Base-by-base conservation (phyloP, 2,113 vertebrate species). In the Euleptes europaea region DNA sequence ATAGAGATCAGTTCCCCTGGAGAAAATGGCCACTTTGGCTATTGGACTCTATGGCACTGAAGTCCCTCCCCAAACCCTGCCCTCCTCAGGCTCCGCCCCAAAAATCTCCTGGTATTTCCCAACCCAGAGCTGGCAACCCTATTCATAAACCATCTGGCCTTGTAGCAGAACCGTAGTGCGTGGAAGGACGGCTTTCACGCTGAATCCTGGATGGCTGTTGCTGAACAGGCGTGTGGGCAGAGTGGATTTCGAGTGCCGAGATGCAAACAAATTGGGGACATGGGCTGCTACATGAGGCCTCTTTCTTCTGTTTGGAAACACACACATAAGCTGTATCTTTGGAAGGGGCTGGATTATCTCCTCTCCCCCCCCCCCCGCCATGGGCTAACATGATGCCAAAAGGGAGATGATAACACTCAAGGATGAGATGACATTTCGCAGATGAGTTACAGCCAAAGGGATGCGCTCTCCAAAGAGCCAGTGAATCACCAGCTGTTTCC, bases 321-420 rank as follows among this genome's bases (percentile, higher is more conserved):
- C 57, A 38, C 70, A 51, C 13, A 26, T 3, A 1, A 15, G 69
- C 81, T 72, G 73, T 5, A 2, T 15, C 76, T 33, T 70, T 26
- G 47, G 31, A 40, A 9, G 0, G 3, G 60, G 71, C 44, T 0
- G 42, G 5, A 47, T 74, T 84, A 80, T 89, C 86, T 69, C 26
- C 28, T 26, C 0, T 26, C 57, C 1, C 83, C 63, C 11, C 31
- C 23, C 0, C 23, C 35, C 1, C 7, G 5, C 65, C 71, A 75
- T 83, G 38, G 6, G 78, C 4, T 70, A 86, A 82, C 38, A 17
- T 28, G 35, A 70, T 23, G 1, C 0, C 69, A 31, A 0, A 38
- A 84, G 67, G 33, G 90, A 81, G 81, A 86, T 0, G 91, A 95
- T 94, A 95, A 89, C 2, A 0, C 75, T 94, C 95, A 95, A 95